These are phyloP conservation scores for Gambelia wislizenii DNA, from an alignment of 2,797 vertebrate genomes.

Conservation along the genomic window DNA sequence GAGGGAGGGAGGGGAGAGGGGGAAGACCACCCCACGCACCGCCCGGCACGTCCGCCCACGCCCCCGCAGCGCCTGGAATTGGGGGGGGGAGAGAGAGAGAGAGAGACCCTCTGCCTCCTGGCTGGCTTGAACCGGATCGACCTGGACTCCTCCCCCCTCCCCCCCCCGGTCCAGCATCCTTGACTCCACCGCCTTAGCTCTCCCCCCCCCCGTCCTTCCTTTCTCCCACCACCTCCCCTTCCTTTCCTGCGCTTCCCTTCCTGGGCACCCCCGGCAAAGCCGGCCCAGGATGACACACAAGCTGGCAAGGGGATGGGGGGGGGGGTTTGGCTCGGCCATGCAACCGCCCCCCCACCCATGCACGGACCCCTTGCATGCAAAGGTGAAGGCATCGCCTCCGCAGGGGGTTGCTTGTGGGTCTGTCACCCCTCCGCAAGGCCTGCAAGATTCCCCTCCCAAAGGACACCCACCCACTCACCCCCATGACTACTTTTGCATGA, in stretches of 20 bases:
- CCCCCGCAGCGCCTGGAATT: not conserved
- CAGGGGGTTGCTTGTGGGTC: too few species aligned
- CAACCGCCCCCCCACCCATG: too few species aligned
- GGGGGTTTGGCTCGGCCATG: too few species aligned
- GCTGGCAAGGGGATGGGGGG: too few species aligned
- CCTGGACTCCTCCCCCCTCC: not conserved
- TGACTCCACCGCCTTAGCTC: not conserved
- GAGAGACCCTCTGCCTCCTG: not conserved
- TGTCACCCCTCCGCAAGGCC: too few species aligned
- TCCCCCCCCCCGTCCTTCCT: fast-evolving
- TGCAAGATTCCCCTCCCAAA: too few species aligned
- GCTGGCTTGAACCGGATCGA: conserved; percentile 23
- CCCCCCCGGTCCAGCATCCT: not conserved
- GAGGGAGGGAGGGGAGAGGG: not conserved
- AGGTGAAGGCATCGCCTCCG: too few species aligned
- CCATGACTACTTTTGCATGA: not conserved
- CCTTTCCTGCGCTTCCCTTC: not conserved
- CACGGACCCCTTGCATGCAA: too few species aligned
- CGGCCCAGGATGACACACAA: not conserved
- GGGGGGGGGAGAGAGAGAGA: too few species aligned
- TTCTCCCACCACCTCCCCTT: not conserved
- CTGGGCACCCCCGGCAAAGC: too few species aligned
- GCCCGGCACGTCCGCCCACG: not conserved
- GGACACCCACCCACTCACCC: too few species aligned
- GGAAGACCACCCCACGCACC: not conserved